These are phyloP conservation scores for Recurvirostra avosetta DNA, from an alignment of 2,113 vertebrate species.

Conservation along the genomic window DNA sequence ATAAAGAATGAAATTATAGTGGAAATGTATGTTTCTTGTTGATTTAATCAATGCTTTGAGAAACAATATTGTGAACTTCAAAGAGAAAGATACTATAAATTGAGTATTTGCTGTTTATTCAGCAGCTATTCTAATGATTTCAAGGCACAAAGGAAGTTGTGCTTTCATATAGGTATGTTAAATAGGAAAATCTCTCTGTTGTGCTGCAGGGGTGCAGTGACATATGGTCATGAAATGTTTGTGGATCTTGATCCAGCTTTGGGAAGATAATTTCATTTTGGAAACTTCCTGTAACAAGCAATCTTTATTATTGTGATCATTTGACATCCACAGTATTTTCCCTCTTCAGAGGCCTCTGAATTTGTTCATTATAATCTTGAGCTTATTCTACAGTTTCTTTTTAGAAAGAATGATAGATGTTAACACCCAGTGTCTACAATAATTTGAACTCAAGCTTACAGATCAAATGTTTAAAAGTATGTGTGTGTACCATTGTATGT, in stretches of 20 bases:
- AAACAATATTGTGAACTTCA: neutral
- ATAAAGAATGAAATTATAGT: neutral
- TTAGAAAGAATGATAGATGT: neutral
- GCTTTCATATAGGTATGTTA: neutral
- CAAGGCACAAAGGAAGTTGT: neutral
- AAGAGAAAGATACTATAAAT: neutral
- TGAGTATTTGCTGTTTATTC: neutral
- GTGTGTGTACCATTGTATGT: neutral
- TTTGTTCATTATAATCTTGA: neutral
- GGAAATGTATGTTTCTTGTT: neutral
- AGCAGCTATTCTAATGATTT: neutral
- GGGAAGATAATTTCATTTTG: neutral
- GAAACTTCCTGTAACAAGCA: neutral
- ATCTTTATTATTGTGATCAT: neutral
- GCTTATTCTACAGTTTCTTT: neutral
- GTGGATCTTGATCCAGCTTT: neutral
- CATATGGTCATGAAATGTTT: neutral
- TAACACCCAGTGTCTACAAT: neutral
- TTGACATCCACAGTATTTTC: neutral
- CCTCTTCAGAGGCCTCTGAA: neutral
- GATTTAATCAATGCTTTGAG: neutral
- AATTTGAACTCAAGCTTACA: neutral
- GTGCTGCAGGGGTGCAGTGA: neutral
- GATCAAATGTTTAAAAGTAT: neutral
- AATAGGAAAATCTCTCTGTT: neutral